These are phyloP conservation scores for Lordiphosa stackelbergi DNA, from an alignment of 1,140 invertebrate species.

Conservation along the genomic window DNA sequence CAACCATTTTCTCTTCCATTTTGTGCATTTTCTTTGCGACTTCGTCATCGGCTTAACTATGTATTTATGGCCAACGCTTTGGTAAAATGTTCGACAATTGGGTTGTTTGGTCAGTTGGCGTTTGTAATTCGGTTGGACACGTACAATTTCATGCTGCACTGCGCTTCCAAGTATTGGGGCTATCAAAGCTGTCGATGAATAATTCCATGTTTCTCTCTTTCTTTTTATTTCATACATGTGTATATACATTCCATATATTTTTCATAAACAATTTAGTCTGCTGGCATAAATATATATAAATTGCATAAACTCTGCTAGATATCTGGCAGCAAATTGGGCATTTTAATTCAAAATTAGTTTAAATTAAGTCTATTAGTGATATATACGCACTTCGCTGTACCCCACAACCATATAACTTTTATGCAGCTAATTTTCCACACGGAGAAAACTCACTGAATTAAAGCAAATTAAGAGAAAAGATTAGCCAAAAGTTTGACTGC, in stretches of 20 bases:
- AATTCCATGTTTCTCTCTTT: slow-evolving; percentile 1
- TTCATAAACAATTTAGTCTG: slow-evolving; percentile 8
- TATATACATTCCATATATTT: neutral
- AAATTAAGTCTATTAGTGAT: slow-evolving; percentile 44
- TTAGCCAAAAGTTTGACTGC: slow-evolving; percentile 18
- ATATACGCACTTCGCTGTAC: slow-evolving; percentile 18
- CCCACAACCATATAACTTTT: slow-evolving; percentile 25
- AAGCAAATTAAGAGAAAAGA: slow-evolving; percentile 65
- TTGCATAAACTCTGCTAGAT: neutral
- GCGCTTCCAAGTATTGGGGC: slow-evolving; percentile 32
- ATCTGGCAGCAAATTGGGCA: slow-evolving; percentile 24
- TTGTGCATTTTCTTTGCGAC: slow-evolving; percentile 25
- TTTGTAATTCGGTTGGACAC: slow-evolving; percentile 20
- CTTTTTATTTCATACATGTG: neutral
- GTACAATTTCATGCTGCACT: slow-evolving; percentile 67
- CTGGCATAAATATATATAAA: neutral
- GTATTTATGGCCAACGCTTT: slow-evolving; percentile 66
- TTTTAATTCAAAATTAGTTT: slow-evolving; percentile 31
- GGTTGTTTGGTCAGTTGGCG: slow-evolving; percentile 69
- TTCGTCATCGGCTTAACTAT: slow-evolving; percentile 51
- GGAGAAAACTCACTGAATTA: slow-evolving; percentile 61
- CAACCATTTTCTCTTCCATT: slow-evolving; percentile 48
- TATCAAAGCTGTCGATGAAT: slow-evolving; percentile 33
- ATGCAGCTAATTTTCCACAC: slow-evolving; percentile 56
- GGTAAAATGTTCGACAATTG: slow-evolving; percentile 59